Percentiles rank a stretch among this genome's conserved stretches.
phyloP scores from a whole-genome alignment of 2,888 invertebrate species.

The Liopterus haemorrhoidalis region DNA sequence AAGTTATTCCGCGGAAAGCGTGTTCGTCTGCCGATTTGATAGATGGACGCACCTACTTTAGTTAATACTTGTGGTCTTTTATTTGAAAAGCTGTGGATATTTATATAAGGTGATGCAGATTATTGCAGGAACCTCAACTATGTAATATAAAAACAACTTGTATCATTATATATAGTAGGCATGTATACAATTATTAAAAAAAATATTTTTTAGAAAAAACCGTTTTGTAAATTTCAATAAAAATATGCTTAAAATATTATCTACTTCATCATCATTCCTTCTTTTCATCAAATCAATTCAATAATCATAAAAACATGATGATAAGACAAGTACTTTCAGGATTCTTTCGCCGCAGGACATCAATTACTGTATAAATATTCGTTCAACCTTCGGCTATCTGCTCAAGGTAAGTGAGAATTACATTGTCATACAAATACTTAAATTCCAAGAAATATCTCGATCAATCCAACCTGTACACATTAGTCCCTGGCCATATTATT shows the following conservation, averaged over 20 bases:
- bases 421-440: no score
- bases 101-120: conserved; percentile 51
- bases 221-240: conserved; percentile 24
- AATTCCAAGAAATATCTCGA: no score
- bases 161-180: conserved; percentile 51
- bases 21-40: neutral
- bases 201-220: conserved; percentile 17
- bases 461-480: no score
- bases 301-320: no score
- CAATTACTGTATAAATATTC: no score
- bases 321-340: no score
- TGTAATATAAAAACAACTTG: conserved; percentile 45
- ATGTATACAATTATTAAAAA: conserved; percentile 45
- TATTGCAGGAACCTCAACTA: conserved; percentile 52
- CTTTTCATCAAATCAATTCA: no score
- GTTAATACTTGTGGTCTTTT: conserved; percentile 14
- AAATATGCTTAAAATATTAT: conserved; percentile 45
- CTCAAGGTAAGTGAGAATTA: no score
- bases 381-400: no score
- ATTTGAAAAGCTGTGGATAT: conserved; percentile 21
- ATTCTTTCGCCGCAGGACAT: no score
- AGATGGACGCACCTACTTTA: no score
- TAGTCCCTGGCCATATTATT: no score
- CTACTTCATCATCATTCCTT: conserved; percentile 36
- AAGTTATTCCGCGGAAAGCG: conserved; percentile 4